These are phyloP conservation scores for Turritopsis dohrnii DNA, from an alignment of 30 jellyfish, hydroid and myxozoan species.

Conservation along the genomic window DNA sequence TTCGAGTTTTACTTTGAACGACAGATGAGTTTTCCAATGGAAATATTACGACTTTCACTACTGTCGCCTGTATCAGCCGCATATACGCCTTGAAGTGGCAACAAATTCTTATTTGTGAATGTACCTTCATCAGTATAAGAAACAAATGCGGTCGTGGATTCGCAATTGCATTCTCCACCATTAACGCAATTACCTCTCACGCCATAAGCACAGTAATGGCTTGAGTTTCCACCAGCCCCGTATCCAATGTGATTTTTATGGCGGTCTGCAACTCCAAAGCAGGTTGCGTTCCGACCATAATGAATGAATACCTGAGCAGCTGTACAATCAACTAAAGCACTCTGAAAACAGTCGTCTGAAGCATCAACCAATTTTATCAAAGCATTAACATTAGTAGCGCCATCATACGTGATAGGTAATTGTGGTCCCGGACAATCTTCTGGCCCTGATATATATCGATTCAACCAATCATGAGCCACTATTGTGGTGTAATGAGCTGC, in stretches of 20 bases:
- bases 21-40: too few relatives aligned
- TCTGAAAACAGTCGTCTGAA: not conserved
- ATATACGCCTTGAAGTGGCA: too few relatives aligned
- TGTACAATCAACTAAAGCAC: not conserved
- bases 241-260: not conserved
- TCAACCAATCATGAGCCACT: not conserved
- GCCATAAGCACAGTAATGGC: not conserved
- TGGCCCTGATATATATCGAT: not conserved
- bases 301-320: not conserved
- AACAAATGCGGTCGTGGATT: too few relatives aligned
- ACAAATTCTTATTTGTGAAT: too few relatives aligned
- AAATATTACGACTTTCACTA: too few relatives aligned
- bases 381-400: not conserved
- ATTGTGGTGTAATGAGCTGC: not conserved
- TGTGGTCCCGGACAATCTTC: not conserved
- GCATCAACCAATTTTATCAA: not conserved
- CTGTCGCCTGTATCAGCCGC: too few relatives aligned
- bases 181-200: conserved; percentile 3
- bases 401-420: not conserved
- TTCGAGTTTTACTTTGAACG: too few relatives aligned
- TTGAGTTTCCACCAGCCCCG: conserved; percentile 6
- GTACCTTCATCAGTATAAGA: too few relatives aligned
- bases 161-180: too few relatives aligned
- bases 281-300: not conserved
- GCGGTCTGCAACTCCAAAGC: not conserved